Base-by-base conservation (phyloP, 92 coral and sea anemone genomes). In the Anthopleura xanthogrammica region DNA sequence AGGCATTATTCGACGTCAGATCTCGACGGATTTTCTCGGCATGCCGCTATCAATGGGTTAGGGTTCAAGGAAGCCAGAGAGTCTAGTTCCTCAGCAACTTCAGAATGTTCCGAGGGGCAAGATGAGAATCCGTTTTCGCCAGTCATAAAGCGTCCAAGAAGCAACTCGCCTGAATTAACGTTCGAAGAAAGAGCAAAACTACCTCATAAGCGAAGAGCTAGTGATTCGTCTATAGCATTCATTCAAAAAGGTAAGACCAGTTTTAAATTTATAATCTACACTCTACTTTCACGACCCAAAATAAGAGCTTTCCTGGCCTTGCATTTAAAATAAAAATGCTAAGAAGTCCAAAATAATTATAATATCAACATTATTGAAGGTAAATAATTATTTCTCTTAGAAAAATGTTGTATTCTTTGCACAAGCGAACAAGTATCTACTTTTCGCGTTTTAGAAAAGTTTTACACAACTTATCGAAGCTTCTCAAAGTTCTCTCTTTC, bases 101-200 rank as follows among this genome's bases (percentile, higher is more conserved):
- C 98, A 16, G 98, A 94, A 70, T 87, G 95, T 41, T 94, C 98
- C 14, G 98, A 94, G 52, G 83, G 88, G 1, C 88, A 54, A 7
- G 98, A 94, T 77, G 98, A 92, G 56, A 91, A 84, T 68, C 94
- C 92, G 14, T 94, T 94, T 77, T 86, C 89, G 8, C 95, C 92
- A 41, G 89, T 83, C 10, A 88, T 76, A 5, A 97, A 97, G 68
- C 88, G 97, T 58, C 91, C 98, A 20, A 84, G 94, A 42, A 94
- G 99, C 85, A 76, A 87, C 40, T 89, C 99, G 57, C 98, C 99
- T 54, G 91, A 90, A 46, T 0, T 62, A 20, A 87, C 46, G 17
- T 78, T 79, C 16, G 90, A 83, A 19, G 81, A 64, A 72, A 73
- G 80, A 58, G 82, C 77, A 5, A 66, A 79, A 41, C 41, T 16